Evolutionary conservation across 37 sponge, comb jelly and placozoan species (phyloP).

Genomic region (Axinella damicornis): DNA sequence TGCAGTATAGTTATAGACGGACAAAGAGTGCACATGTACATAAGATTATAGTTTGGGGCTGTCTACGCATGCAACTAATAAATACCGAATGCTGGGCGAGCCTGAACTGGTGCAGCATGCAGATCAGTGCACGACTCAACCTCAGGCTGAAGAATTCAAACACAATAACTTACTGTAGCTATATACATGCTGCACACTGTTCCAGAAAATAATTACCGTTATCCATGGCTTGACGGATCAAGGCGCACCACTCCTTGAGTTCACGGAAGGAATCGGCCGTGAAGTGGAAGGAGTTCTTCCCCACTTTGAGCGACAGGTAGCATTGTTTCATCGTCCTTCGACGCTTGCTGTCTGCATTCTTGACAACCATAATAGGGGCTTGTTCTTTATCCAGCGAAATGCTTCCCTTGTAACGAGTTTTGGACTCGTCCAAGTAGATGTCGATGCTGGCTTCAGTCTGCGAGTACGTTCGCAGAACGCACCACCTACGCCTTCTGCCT

Average conservation of each 20-base stretch:
- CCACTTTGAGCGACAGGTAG: conserved; percentile 60
- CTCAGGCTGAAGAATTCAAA: neutral
- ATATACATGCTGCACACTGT: too few species aligned
- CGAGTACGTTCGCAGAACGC: conserved; percentile 57
- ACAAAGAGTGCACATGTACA: too few species aligned
- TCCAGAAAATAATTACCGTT: conserved; percentile 33
- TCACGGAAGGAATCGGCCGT: conserved; percentile 61
- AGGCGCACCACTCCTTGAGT: conserved; percentile 63
- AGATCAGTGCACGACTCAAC: too few species aligned
- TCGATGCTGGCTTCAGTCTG: conserved; percentile 65
- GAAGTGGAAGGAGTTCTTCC: conserved; percentile 62
- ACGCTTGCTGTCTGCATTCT: conserved; percentile 43
- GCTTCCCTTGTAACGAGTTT: conserved; percentile 62
- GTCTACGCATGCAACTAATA: too few species aligned
- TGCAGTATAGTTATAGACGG: too few species aligned
- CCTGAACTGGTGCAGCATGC: too few species aligned
- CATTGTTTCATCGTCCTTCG: conserved; percentile 12
- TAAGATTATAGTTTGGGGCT: too few species aligned
- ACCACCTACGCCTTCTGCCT: conserved; percentile 64
- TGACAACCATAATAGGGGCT: conserved; percentile 57
- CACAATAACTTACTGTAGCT: too few species aligned
- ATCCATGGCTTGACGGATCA: conserved; percentile 71
- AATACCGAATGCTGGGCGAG: too few species aligned
- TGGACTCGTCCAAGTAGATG: conserved; percentile 73
- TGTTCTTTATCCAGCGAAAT: conserved; percentile 55